Evolutionary conservation across 2,797 vertebrate species (phyloP).

Genomic region (Anguilla anguilla): DNA sequence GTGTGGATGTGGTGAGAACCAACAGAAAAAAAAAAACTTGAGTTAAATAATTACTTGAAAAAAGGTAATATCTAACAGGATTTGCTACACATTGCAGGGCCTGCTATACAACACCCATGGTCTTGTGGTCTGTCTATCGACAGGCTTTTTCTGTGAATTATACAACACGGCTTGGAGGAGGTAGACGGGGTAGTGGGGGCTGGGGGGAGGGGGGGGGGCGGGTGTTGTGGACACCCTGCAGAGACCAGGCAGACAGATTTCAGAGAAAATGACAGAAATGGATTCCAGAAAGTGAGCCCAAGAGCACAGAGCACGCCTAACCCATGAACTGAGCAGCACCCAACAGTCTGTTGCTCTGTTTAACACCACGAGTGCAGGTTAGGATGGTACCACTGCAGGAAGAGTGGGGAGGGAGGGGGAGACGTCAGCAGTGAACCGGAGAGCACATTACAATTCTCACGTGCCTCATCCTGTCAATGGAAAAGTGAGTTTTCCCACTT

Average conservation of each 20-base stretch:
- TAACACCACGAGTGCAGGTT: conserved; percentile 14
- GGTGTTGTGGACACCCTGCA: background rate
- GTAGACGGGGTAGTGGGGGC: background rate
- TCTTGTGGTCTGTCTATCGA: background rate
- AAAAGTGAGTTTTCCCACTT: conserved; percentile 24
- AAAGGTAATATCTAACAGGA: conserved; percentile 47
- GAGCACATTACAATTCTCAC: conserved; percentile 12
- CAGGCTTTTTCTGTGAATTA: background rate
- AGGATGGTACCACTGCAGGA: background rate
- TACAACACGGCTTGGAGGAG: background rate
- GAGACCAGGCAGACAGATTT: conserved; percentile 32
- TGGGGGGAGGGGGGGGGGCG: background rate
- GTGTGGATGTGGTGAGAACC: background rate
- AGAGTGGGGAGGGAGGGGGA: conserved; percentile 9
- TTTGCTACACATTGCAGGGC: background rate
- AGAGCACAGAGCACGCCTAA: background rate
- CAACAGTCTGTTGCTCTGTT: conserved; percentile 9
- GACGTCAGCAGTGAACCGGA: conserved; percentile 23
- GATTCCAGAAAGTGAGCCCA: conserved; percentile 26
- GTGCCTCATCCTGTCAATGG: conserved; percentile 27
- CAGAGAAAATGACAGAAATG: conserved; percentile 14
- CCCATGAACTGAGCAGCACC: background rate
- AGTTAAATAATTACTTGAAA: conserved; percentile 23
- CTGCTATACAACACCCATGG: background rate
- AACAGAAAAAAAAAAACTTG: conserved; percentile 12